phyloP scores from a whole-genome alignment of 2,797 vertebrate genomes.

The Naso thynnoides region DNA sequence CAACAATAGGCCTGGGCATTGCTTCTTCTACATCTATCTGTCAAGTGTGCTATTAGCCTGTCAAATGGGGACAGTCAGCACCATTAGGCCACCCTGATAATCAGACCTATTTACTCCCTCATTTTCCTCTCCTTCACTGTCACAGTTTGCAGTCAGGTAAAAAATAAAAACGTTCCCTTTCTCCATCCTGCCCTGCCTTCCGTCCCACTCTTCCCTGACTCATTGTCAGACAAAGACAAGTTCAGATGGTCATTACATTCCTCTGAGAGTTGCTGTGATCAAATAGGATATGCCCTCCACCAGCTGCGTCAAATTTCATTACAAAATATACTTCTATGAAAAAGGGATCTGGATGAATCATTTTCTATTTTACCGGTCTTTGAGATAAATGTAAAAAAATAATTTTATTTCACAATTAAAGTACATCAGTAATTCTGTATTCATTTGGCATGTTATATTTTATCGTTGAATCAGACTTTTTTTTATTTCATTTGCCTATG shows the following conservation, averaged over 20 bases:
- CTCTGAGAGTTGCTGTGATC: constrained; percentile 55
- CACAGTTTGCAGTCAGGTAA: constrained; percentile 53
- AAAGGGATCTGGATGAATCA: constrained; percentile 43
- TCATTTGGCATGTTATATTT: constrained; percentile 25
- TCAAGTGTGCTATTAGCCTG: constrained; percentile 84
- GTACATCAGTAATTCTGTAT: constrained; percentile 12
- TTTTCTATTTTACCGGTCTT: constrained; percentile 45
- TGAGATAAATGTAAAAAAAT: constrained; percentile 31
- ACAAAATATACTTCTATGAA: constrained; percentile 50
- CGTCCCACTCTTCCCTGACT: constrained; percentile 39
- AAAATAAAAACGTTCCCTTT: constrained; percentile 25
- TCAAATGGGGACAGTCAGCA: constrained; percentile 78
- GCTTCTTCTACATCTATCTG: constrained; percentile 81
- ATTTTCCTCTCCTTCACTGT: constrained; percentile 73
- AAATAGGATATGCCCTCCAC: constrained; percentile 49
- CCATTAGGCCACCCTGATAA: constrained; percentile 82
- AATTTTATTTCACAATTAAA: constrained; percentile 35
- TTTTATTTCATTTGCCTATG: not conserved
- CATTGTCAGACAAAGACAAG: constrained; percentile 62
- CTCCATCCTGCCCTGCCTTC: constrained; percentile 31
- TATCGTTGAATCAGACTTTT: constrained; percentile 8
- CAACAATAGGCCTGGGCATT: constrained; percentile 80
- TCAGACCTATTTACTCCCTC: constrained; percentile 82
- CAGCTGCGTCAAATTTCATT: constrained; percentile 52
- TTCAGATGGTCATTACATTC: constrained; percentile 61